Conservation (phyloP, 92 coral and sea anemone species). For the Virgularia gustaviana region DNA sequence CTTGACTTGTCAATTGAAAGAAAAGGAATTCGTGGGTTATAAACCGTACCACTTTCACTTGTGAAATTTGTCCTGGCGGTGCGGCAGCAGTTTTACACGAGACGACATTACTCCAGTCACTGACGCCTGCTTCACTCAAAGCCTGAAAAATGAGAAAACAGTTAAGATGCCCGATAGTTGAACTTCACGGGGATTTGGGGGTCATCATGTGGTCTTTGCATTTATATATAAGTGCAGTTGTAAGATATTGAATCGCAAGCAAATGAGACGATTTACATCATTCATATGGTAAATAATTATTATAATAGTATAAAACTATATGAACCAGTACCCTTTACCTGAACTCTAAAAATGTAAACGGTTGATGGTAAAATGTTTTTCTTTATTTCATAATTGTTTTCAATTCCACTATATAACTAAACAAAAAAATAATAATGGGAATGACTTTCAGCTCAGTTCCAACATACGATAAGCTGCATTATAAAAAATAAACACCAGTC, state of each 20-base stretch:
- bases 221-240: too few species aligned
- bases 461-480: too few species aligned
- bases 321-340: slow-evolving; percentile 46
- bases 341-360: slow-evolving; percentile 78
- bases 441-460: neutral
- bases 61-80: slow-evolving; percentile 83
- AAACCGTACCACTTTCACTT: slow-evolving; percentile 75
- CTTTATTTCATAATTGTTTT: slow-evolving; percentile 71
- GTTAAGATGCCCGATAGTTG: neutral
- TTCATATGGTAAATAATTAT: neutral
- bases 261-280: neutral
- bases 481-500: too few species aligned
- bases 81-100: slow-evolving; percentile 97
- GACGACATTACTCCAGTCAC: slow-evolving; percentile 82
- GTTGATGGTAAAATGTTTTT: slow-evolving; percentile 85
- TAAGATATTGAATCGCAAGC: too few species aligned
- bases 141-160: slow-evolving; percentile 54
- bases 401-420: slow-evolving; percentile 81
- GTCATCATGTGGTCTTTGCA: too few species aligned
- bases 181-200: too few species aligned
- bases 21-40: too few species aligned
- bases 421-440: neutral
- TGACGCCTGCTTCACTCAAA: slow-evolving; percentile 76
- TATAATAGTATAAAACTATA: neutral
- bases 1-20: too few species aligned